Base-by-base conservation (phyloP, 2,113 vertebrate genomes). In the Panurus biarmicus region DNA sequence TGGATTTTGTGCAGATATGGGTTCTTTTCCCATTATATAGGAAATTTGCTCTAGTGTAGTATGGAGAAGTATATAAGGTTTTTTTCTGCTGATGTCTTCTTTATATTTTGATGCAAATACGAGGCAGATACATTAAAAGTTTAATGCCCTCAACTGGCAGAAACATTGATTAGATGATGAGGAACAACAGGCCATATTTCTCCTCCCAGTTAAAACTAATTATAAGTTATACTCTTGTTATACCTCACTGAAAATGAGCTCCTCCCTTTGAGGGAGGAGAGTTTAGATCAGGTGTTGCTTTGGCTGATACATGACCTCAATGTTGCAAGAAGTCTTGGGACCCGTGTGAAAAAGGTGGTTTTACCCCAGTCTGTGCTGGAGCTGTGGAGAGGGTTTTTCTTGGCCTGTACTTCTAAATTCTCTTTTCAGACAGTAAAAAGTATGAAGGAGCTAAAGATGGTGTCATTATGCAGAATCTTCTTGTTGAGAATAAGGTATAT, bases 251-350 rank as follows among this genome's bases (percentile, higher is more conserved):
- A 65, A 60, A 75, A 48, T 13, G 15, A 21, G 3, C 2, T 25
- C 20, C 25, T 64, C 24, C 53, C 25, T 78, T 62, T 51, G 48
- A 67, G 29, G 57, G 45, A 78, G 66, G n/a, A 75, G 29, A 71
- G 22, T 47, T 57, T 33, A 36, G 38, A 6, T 22, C 12, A 2
- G 6, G 13, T 50, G 45, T 56, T 65, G n/a, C 48, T 31, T 10
- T 33, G 7, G 44, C 40, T 64, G 23, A 22, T 79, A 10, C 0
- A 0, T 79, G 61, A 71, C 38, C 54, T 83, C 0, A 0, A 15
- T 0, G 0, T 66, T 65, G 25, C 14, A 7, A 31, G 31, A 60
- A 60, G 22, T 17, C 74, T 92, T 35, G 44, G 47, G 20, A 60
- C 20, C 26, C 8, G 7, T 14, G 35, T 7, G 15, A 50, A 51